Base-by-base conservation (phyloP, 2,113 vertebrate species). In the Mus pahari region DNA sequence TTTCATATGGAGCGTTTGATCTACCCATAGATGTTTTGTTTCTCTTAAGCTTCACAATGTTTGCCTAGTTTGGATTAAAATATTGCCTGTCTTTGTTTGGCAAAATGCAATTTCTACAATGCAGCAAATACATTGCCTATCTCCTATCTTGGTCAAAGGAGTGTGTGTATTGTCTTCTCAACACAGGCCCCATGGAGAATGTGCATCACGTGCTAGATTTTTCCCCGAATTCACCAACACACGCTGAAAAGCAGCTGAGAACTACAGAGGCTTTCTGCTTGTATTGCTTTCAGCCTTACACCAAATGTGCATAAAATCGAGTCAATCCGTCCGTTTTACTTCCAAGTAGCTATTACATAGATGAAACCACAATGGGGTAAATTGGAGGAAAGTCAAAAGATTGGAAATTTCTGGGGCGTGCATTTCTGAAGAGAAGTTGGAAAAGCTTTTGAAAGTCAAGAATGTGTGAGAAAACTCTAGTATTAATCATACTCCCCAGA, bases 401-500 rank as follows among this genome's bases (percentile, higher is more conserved):
- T 10, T 90, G 45, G 71, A 92, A 91, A 89, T 86, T 86, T 96
- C 28, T 11, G 81, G 48, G 7, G 17, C 22, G 70, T 62, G 53
- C 33, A 48, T 22, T 93, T 81, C 58, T 93, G 71, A 62, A 79
- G 90, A 94, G 60, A 96, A 97, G 79, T 81, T 98, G 33, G 73
- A 94, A 92, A 96, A 92, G 77, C 58, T 55, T 71, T 48, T 28
- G 42, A 90, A 95, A 94, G 86, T 16, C 96, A 97, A 90, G 28
- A 88, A 89, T 97, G 86, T 95, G 90, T 78, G 92, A 96, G 50
- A 78, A 87, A 94, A 93, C 95, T 96, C 86, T n/a, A 94, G 58
- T 96, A 98, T 97, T 96, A 96, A 97, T 96, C 92, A 98, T 96
- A 96, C 93, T 98, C 98, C 94, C 94, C 94, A 94, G 55, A 93